These are phyloP conservation scores for Ispidina picta DNA, from an alignment of 2,797 vertebrate species.

Conservation along the genomic window DNA sequence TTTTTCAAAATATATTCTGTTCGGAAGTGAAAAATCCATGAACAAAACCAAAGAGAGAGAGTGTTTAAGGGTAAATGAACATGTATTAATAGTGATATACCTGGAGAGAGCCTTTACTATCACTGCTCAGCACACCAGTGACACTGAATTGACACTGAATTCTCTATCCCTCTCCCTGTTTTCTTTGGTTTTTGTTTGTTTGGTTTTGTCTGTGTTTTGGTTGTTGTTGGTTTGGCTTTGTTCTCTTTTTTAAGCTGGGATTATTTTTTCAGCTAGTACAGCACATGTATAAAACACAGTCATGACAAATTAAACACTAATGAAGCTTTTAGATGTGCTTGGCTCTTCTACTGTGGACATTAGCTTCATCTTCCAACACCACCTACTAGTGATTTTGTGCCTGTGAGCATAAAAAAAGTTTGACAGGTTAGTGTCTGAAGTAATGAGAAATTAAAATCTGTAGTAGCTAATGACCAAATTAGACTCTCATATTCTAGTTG, in stretches of 20 bases:
- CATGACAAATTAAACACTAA: neutral
- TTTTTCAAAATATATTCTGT: neutral
- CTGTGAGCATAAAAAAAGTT: neutral
- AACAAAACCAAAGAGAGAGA: neutral
- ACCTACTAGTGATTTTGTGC: neutral
- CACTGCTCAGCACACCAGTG: neutral
- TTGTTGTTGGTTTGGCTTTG: neutral
- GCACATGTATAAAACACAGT: neutral
- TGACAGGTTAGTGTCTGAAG: neutral
- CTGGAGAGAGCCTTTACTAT: neutral
- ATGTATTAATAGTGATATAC: neutral
- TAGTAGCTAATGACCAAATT: neutral
- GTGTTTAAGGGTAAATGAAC: neutral
- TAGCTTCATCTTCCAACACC: neutral
- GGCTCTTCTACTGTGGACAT: neutral
- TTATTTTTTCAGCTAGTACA: neutral
- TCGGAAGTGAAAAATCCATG: neutral
- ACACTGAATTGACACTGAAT: neutral
- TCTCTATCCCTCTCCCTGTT: neutral
- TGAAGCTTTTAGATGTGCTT: neutral
- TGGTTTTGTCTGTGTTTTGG: neutral
- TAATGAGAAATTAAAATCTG: neutral
- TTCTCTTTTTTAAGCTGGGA: neutral
- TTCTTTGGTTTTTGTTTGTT: neutral
- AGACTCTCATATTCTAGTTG: neutral